A percentile compares a stretch with the other conserved stretches of the same genome.
phyloP scores from a whole-genome alignment of 1,140 invertebrate species.

The Drosophila teissieri region DNA sequence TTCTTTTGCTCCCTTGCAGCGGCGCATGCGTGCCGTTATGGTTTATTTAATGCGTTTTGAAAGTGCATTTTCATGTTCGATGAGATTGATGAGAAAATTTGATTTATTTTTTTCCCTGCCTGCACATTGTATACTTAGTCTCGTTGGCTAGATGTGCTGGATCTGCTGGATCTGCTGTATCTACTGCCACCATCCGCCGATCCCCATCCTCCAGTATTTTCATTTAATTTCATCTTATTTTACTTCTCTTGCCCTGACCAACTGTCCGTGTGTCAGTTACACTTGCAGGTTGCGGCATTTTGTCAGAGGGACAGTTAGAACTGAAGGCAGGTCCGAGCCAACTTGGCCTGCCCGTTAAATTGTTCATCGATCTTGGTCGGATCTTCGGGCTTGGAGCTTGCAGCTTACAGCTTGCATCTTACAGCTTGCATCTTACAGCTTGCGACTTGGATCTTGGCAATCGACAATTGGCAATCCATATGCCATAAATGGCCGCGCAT shows the following conservation, averaged over 20 bases:
- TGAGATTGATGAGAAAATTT: constrained; percentile 84
- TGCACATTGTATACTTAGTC: constrained; percentile 42
- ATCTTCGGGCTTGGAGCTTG: constrained; percentile 60
- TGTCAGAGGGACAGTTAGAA: constrained; percentile 82
- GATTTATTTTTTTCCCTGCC: constrained; percentile 77
- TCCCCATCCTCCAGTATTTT: constrained; percentile 3
- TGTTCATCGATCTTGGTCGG: constrained; percentile 51
- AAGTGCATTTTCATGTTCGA: constrained; percentile 84
- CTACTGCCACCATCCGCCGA: not conserved
- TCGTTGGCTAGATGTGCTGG: constrained; percentile 23
- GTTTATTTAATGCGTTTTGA: constrained; percentile 84
- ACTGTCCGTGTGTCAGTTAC: constrained; percentile 67
- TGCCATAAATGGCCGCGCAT: constrained; percentile 75
- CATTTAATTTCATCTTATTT: constrained; percentile 2
- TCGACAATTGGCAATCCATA: constrained; percentile 58
- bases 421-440: constrained; percentile 21
- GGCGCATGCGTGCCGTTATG: constrained; percentile 81
- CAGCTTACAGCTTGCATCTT: constrained; percentile 16
- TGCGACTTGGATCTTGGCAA: constrained; percentile 26
- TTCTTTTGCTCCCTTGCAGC: constrained; percentile 30
- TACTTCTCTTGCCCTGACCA: constrained; percentile 12
- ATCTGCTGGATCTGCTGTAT: not conserved
- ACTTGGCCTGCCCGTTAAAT: constrained; percentile 50
- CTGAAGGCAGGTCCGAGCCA: constrained; percentile 55
- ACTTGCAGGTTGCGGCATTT: constrained; percentile 81